Evolutionary conservation across 2,113 vertebrate species (phyloP), one percentile per base, ranked within the genome.

Genomic region (Mobula birostris): DNA sequence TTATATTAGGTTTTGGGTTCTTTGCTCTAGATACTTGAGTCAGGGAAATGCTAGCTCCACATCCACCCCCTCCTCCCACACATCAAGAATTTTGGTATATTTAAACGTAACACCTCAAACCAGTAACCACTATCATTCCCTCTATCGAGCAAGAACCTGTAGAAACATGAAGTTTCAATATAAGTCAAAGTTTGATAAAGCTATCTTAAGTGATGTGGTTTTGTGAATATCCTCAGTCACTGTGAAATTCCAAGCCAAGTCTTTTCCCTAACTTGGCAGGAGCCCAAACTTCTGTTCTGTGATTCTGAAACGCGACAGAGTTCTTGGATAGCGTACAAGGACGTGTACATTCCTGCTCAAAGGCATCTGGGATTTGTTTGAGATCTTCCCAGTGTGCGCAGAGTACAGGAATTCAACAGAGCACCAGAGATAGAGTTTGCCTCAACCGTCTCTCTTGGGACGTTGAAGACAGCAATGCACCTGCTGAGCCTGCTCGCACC

Each of bases 311-410:
- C 12, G n/a, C 63, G 29, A 58, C 85, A 66, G 85, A 66, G 14
- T n/a, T 19, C 61, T 88, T 66, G 29, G 85, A 66, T 32, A 32
- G 15, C 14, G 7, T 19, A 66, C 61, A 68, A 66, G 61, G n/a
- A 68, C 85, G n/a, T 90, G 58, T 90, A 63, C 61, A 88, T 63
- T 63, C 85, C 58, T 88, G 85, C n/a, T 17, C 58, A 66, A 68
- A 90, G 61, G 61, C n/a, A 32, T 7, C 15, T 5, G 15, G 15
- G n/a, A 61, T 32, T 66, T 66, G 85, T 27, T 15, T 68, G n/a
- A 6, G n/a, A 32, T 14, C 29, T 63, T 68, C 61, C 21, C 61
- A 66, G 12, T 66, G 32, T 61, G 0, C 85, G 14, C 27, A 2
- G 29, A 90, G 15, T 32, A 19, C 85, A 90, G 61, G 61, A 32